Evolutionary conservation across 2,113 vertebrate species (phyloP).

Genomic region (Porphyrio hochstetteri): DNA sequence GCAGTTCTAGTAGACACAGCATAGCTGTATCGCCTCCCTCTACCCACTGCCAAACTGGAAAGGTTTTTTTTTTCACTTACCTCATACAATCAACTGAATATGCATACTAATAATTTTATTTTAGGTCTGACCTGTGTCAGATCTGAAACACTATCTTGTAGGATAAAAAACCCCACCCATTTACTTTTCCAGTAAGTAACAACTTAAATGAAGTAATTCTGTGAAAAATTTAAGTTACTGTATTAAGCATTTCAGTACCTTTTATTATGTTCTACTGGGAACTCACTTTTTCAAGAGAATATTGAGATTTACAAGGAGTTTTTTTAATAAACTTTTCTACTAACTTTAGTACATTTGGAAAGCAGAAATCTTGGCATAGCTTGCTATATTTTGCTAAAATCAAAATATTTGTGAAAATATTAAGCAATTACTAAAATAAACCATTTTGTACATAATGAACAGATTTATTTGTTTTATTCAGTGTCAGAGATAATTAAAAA

Average conservation of each 20-base stretch:
- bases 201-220: neutral
- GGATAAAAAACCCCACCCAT: neutral
- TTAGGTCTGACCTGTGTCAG: neutral
- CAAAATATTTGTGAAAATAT: conserved; percentile 54
- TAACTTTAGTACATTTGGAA: neutral
- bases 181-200: neutral
- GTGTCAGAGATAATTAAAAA: conserved; percentile 25
- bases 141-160: neutral
- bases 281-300: neutral
- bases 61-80: neutral
- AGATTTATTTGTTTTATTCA: conserved; percentile 50
- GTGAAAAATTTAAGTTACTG: neutral
- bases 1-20: neutral
- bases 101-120: neutral
- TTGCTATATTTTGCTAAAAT: neutral
- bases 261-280: neutral
- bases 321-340: neutral
- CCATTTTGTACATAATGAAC: neutral
- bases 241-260: neutral
- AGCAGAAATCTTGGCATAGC: neutral
- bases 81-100: neutral
- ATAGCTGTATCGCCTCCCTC: neutral
- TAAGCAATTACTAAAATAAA: neutral
- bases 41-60: neutral
- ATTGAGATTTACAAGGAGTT: neutral